Base-by-base conservation (phyloP, 2,113 vertebrate genomes). In the Orientallactaga bullata region DNA sequence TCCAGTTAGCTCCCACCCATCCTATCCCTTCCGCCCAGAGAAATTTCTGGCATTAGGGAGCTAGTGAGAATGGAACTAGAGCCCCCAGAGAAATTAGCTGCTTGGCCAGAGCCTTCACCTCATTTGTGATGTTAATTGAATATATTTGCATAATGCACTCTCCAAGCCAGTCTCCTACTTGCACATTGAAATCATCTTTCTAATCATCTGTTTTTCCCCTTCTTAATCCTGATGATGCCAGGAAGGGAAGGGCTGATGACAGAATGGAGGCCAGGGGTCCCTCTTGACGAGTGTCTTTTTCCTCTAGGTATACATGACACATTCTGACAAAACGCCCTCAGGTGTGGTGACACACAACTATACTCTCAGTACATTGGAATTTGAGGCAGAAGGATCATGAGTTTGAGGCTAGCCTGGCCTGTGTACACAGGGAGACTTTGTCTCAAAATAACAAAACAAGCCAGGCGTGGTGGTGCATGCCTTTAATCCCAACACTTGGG, bases 71-170 rank as follows among this genome's bases (percentile, higher is more conserved):
- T 6, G 32, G 76, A 88, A 55, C 69, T 32, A 32, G 61, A 91
- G 51, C 76, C 32, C 65, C 85, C 47, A 63, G 93, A 90, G 95
- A 95, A 96, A 93, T 83, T 12, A 79, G 21, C 61, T 76, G 30
- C 24, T 66, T 15, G 51, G 78, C 82, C 51, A 58, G 4, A 7
- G 81, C 55, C 91, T 85, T 96, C 95, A 89, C 85, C 93, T 96
- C 91, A 90, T 95, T 91, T 91, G 91, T 79, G 79, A 96, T 94
- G 93, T 63, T 97, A 96, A 97, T 94, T 93, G 90, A 74, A 90
- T 73, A 88, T 69, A 94, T 96, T 95, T 97, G 90, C 95, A 96
- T 96, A 93, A 95, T 91, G 85, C 68, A 39, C 76, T 96, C 89
- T 86, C 63, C 0, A 88, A 91, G 77, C 65, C 89, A 65, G 92